These are phyloP conservation scores for Micronycteris hirsuta DNA, from an alignment of 2,113 vertebrate genomes.

Conservation along the genomic window DNA sequence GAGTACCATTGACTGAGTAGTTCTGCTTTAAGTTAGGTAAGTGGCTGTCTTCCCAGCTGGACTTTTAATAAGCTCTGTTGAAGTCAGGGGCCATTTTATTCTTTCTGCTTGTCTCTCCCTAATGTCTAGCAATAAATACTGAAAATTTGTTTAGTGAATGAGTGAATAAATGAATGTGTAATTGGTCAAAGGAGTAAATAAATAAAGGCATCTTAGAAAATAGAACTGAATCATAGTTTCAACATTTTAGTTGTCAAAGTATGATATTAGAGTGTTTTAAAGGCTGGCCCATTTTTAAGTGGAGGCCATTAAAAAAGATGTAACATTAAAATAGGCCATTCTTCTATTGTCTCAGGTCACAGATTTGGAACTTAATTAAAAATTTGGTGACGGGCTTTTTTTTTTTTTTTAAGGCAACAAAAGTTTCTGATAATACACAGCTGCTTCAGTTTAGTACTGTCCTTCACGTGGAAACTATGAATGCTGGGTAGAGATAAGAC, in stretches of 20 bases:
- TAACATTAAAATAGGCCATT: constrained; percentile 6
- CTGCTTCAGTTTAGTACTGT: not conserved
- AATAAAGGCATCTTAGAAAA: not conserved
- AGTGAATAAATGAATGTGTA: not conserved
- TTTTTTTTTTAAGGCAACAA: too few species aligned
- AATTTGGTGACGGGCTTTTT: not conserved
- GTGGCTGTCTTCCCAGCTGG: not conserved
- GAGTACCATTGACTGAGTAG: not conserved
- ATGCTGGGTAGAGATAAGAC: not conserved
- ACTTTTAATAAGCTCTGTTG: not conserved
- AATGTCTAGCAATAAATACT: not conserved
- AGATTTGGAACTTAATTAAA: constrained; percentile 38
- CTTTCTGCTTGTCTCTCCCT: not conserved
- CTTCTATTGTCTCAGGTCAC: not conserved
- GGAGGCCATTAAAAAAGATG: not conserved
- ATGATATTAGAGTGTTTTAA: not conserved
- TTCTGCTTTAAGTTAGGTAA: not conserved
- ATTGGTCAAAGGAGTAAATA: not conserved
- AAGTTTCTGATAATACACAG: not conserved
- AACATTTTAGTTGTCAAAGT: not conserved
- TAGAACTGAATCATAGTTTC: not conserved
- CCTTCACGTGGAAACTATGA: not conserved
- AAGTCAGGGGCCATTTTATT: not conserved
- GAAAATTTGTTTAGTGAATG: not conserved
- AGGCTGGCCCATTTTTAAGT: not conserved